Conservation (phyloP, 2,797 vertebrate species). For the Sebastolobus alascanus region DNA sequence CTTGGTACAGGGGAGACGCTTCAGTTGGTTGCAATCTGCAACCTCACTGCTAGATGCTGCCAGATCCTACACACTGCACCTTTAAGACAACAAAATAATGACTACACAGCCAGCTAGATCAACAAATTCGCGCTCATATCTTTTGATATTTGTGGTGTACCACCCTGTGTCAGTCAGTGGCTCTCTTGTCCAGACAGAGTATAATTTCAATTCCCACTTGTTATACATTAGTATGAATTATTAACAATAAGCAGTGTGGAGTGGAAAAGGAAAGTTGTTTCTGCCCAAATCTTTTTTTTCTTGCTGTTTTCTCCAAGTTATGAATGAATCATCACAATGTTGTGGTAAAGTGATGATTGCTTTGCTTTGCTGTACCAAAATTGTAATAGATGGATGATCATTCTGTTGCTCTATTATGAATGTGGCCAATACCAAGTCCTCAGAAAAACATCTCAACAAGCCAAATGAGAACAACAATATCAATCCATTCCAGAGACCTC, state of each 20-base stretch:
- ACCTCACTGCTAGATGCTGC: not conserved
- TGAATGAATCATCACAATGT: slow-evolving; percentile 27
- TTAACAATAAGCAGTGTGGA: slow-evolving; percentile 9
- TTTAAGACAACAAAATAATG: not conserved
- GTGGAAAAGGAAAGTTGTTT: slow-evolving; percentile 8
- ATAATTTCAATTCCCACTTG: not conserved
- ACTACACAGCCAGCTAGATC: slow-evolving; percentile 20
- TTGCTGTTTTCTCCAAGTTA: slow-evolving; percentile 10
- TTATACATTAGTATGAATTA: slow-evolving; percentile 26
- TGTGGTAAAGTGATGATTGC: slow-evolving; percentile 20
- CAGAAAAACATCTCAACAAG: slow-evolving; percentile 8
- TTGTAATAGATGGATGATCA: slow-evolving; percentile 15
- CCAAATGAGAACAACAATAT: slow-evolving; percentile 27
- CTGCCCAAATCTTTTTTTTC: slow-evolving; percentile 5
- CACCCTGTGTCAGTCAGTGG: not conserved
- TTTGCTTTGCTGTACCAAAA: slow-evolving; percentile 22
- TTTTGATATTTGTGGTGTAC: not conserved
- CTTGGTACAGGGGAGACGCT: not conserved
- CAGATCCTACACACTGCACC: not conserved
- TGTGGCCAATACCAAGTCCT: slow-evolving; percentile 24
- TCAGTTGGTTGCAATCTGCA: not conserved
- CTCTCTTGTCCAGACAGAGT: not conserved
- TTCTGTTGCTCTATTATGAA: slow-evolving; percentile 32
- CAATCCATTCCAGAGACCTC: slow-evolving; percentile 29
- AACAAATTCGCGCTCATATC: not conserved